These are phyloP conservation scores for Teleogryllus occipitalis DNA, from an alignment of 1,140 invertebrate species.

Conservation along the genomic window DNA sequence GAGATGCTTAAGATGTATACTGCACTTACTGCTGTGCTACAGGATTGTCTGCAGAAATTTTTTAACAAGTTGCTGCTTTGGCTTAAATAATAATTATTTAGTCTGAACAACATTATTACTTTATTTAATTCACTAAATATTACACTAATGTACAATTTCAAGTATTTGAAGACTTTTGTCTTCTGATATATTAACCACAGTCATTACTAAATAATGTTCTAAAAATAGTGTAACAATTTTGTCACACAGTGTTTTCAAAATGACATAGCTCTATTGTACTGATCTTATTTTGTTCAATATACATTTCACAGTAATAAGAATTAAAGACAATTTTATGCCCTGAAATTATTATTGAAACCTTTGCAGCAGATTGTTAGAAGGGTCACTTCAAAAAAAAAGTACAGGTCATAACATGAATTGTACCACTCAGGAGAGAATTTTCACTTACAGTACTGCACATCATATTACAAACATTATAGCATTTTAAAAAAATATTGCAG, in stretches of 20 bases:
- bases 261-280: too few species aligned
- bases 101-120: neutral
- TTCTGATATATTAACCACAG: too few species aligned
- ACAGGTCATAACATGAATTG: neutral
- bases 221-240: too few species aligned
- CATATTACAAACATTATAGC: slow-evolving; percentile 1
- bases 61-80: neutral
- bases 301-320: too few species aligned
- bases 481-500: slow-evolving; percentile 6
- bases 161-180: too few species aligned
- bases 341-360: neutral
- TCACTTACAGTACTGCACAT: neutral
- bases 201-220: too few species aligned
- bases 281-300: too few species aligned
- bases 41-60: neutral
- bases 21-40: neutral
- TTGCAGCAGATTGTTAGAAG: neutral
- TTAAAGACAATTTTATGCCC: too few species aligned
- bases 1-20: too few species aligned
- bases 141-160: too few species aligned
- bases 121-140: too few species aligned
- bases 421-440: neutral
- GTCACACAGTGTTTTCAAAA: too few species aligned
- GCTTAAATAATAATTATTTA: neutral
- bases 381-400: neutral